These are phyloP conservation scores for Melinaea marsaeus DNA, from an alignment of 2,888 invertebrate genomes.

Conservation along the genomic window DNA sequence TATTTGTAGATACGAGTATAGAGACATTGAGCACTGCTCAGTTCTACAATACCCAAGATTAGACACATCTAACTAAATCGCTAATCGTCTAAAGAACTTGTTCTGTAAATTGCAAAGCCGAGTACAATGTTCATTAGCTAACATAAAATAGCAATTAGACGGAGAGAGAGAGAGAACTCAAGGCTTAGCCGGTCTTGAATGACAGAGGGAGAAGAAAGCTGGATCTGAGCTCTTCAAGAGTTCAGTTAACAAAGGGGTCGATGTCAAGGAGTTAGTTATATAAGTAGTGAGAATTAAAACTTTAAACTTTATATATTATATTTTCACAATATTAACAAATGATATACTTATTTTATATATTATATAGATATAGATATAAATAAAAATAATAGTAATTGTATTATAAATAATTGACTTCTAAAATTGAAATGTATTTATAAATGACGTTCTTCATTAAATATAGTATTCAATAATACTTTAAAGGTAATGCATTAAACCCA, in stretches of 20 bases:
- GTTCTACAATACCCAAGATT: constrained; percentile 24
- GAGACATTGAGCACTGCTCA: constrained; percentile 3
- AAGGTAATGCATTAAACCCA: background rate
- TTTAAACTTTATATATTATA: constrained; percentile 79
- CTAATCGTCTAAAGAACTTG: constrained; percentile 41
- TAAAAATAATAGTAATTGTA: background rate
- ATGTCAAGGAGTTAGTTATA: constrained; percentile 55
- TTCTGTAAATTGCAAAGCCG: constrained; percentile 40
- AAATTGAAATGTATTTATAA: background rate
- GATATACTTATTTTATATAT: background rate
- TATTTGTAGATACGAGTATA: too few species aligned
- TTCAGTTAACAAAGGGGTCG: constrained; percentile 51
- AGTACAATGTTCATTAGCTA: constrained; percentile 51
- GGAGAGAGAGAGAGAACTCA: constrained; percentile 27
- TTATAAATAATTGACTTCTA: background rate
- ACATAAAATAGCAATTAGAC: constrained; percentile 62
- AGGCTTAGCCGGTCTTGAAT: constrained; percentile 23
- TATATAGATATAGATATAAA: background rate
- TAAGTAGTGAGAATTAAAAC: constrained; percentile 80
- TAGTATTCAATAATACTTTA: background rate
- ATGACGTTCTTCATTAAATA: background rate
- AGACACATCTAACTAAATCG: constrained; percentile 28
- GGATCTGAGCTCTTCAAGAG: constrained; percentile 54
- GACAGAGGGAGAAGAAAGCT: constrained; percentile 34
- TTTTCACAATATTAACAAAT: constrained; percentile 32